Evolutionary conservation across 2,113 vertebrate species (phyloP).

Genomic region (Trogon surrucura): DNA sequence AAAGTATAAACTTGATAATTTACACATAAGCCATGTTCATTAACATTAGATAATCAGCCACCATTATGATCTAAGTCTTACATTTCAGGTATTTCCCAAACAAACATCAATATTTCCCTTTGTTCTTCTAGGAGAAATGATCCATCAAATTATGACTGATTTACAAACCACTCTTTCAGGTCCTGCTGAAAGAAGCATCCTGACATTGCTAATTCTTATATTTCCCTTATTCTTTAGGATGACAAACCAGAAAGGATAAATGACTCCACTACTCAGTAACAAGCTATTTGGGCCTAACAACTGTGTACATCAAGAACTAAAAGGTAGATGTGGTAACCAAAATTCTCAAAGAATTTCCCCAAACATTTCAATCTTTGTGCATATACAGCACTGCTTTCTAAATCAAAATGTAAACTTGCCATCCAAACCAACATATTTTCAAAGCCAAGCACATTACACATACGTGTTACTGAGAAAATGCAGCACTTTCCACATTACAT

Average conservation of each 20-base stretch:
- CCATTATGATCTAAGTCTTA: neutral
- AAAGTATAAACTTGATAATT: neutral
- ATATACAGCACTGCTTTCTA: neutral
- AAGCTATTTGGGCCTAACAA: neutral
- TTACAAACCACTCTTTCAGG: neutral
- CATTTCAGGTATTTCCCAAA: slow-evolving; percentile 11
- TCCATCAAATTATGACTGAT: slow-evolving; percentile 5
- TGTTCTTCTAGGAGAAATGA: neutral
- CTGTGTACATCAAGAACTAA: neutral
- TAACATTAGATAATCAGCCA: neutral
- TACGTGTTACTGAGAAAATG: neutral
- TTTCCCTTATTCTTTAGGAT: neutral
- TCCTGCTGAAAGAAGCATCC: neutral
- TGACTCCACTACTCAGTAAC: neutral
- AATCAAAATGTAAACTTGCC: neutral
- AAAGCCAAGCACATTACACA: neutral
- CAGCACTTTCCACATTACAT: neutral
- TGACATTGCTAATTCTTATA: neutral
- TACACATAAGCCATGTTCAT: neutral
- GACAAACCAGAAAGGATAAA: slow-evolving; percentile 9
- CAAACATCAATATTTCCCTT: neutral
- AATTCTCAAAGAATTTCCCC: neutral
- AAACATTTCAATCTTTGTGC: neutral
- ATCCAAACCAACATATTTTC: neutral
- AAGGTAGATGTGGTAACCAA: neutral